Evolutionary conservation across 2,113 vertebrate genomes (phyloP), one percentile per base, ranked within the genome.

Genomic region (Labeo catla): DNA sequence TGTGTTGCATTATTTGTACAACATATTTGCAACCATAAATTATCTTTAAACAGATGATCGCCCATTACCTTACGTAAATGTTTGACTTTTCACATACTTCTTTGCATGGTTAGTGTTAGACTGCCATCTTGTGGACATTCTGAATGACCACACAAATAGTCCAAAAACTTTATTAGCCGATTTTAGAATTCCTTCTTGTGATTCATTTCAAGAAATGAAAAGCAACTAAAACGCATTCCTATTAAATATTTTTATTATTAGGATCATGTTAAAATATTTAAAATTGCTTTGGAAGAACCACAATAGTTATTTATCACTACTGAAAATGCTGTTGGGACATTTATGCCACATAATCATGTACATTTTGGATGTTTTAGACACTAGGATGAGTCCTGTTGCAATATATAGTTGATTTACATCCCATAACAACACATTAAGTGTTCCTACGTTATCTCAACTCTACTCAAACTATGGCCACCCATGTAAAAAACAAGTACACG

Each of bases 81-180:
- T 43, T 45, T 80, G 78, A 45, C 43, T 81, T 65, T 59, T 43
- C 34, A 66, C 0, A 12, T 0, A 6, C 21, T 12, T 21, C 11
- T 23, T 45, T 61, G 15, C 59, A 52, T 57, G 34, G 16, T 47
- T 65, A 47, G 50, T 74, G 28, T 83, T 50, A 47, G 23, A 86
- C 87, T 84, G 87, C 86, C 90, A 87, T 63, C 90, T 88, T 45
- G 84, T 91, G 90, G 86, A 87, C n/a, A 34, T 45, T 34, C n/a
- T 68, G 15, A 70, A 47, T n/a, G 7, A 39, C 16, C 3, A 63
- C 49, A 54, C 59, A 15, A 70, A 68, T 50, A 36, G 11, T 79
- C 11, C 66, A 34, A 12, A 50, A 76, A 49, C 7, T 4, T 45
- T 28, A 66, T 34, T 15, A 39, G 43, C 4, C 50, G n/a, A 50